Percentiles rank a stretch among this genome's conserved stretches.
phyloP scores from a whole-genome alignment of 2,888 invertebrate species.

The Lasioglossum calceatum region DNA sequence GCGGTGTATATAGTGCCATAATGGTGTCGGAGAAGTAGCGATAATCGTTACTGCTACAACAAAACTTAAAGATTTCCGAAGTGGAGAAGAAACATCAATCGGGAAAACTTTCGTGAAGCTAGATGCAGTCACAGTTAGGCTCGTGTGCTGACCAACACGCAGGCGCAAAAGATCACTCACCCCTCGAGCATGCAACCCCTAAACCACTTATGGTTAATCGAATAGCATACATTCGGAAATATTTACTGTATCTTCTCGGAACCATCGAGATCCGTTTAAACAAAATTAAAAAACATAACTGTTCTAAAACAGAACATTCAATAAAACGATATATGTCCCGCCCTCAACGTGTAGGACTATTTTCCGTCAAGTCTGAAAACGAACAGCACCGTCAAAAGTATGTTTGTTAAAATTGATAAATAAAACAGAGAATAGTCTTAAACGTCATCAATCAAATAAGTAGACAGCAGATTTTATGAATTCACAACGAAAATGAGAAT shows the following conservation, averaged over 20 bases:
- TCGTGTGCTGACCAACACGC: background rate
- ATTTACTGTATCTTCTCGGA: background rate
- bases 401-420: background rate
- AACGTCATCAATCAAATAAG: too few relatives aligned
- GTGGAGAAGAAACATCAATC: background rate
- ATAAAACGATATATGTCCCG: too few relatives aligned
- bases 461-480: too few relatives aligned
- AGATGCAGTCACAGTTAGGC: background rate
- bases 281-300: background rate
- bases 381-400: background rate
- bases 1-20: background rate
- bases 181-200: background rate
- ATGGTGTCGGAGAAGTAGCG: background rate
- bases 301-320: background rate
- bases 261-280: background rate
- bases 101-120: background rate
- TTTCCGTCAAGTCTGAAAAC: background rate
- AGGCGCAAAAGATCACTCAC: slow-evolving; percentile 4
- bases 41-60: background rate
- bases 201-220: background rate
- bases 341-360: background rate
- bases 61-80: background rate
- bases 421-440: background rate
- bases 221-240: background rate
- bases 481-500: background rate